phyloP scores from a whole-genome alignment of 1,140 invertebrate species.

The Xylocopa sonorina region DNA sequence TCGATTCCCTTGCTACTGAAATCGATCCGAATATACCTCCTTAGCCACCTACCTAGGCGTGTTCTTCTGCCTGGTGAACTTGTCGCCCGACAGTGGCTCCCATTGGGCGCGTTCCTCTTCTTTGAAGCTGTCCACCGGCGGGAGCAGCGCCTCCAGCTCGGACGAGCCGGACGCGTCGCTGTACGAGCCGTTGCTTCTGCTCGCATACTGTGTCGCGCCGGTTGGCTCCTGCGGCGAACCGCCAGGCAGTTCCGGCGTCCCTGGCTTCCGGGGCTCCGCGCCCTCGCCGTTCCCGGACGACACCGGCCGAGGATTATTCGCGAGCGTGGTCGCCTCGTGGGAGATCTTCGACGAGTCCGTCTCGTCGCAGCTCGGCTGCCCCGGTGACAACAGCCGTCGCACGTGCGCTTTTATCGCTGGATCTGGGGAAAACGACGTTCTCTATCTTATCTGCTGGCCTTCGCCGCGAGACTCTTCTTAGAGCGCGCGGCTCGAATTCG shows the following conservation, averaged over 20 bases:
- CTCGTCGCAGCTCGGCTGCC: slow-evolving; percentile 76
- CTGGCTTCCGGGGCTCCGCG: slow-evolving; percentile 62
- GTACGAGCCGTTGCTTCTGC: slow-evolving; percentile 80
- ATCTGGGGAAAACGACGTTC: slow-evolving; percentile 84
- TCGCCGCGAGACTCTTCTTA: slow-evolving; percentile 3
- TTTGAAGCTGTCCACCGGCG: slow-evolving; percentile 80
- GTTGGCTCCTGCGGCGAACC: slow-evolving; percentile 67
- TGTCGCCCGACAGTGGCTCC: slow-evolving; percentile 81
- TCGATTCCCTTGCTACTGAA: too few species aligned
- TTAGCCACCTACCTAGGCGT: slow-evolving; percentile 75
- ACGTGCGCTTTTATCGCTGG: slow-evolving; percentile 92
- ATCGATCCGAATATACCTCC: too few species aligned
- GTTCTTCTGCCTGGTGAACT: slow-evolving; percentile 78
- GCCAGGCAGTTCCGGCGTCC: slow-evolving; percentile 67
- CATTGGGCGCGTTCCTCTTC: slow-evolving; percentile 83
- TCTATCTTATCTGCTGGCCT: slow-evolving; percentile 22
- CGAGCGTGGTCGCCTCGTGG: slow-evolving; percentile 33
- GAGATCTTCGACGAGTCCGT: slow-evolving; percentile 51
- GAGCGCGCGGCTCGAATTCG: too few species aligned
- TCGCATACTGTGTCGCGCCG: slow-evolving; percentile 61
- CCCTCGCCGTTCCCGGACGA: slow-evolving; percentile 69
- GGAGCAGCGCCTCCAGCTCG: slow-evolving; percentile 80
- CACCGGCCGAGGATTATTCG: slow-evolving; percentile 62
- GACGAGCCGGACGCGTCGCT: slow-evolving; percentile 79
- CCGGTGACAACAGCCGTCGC: slow-evolving; percentile 87